Conservation (phyloP, 2,113 vertebrate genomes). For the Anguilla rostrata region DNA sequence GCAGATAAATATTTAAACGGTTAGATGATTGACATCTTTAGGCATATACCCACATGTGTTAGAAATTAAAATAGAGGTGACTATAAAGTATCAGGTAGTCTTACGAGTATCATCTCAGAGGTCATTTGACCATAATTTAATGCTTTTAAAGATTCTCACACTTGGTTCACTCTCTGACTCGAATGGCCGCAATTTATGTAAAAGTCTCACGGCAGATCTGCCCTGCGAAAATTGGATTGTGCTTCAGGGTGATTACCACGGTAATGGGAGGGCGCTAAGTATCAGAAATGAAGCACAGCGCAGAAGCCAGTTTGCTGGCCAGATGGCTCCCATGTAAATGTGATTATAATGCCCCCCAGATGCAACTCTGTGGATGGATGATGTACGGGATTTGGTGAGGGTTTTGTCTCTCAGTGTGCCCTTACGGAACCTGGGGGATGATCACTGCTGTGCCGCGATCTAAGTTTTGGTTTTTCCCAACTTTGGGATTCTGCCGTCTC, state of each 20-base stretch:
- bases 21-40: background rate
- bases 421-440: background rate
- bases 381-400: background rate
- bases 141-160: background rate
- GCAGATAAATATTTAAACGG: background rate
- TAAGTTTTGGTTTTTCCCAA: background rate
- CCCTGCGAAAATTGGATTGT: background rate
- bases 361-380: background rate
- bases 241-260: conserved; percentile 11
- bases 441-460: background rate
- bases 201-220: background rate
- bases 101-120: background rate
- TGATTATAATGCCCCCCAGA: conserved; percentile 2
- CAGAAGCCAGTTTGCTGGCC: background rate
- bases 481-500: background rate
- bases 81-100: background rate
- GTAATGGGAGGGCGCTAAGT: conserved; percentile 14
- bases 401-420: background rate
- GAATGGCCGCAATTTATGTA: background rate
- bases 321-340: conserved; percentile 3
- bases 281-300: background rate
- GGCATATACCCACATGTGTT: background rate
- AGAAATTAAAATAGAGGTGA: background rate
- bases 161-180: background rate
- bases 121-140: background rate